Evolutionary conservation across 2,888 invertebrate genomes (phyloP).

Genomic region (Eupithecia pulchellata): DNA sequence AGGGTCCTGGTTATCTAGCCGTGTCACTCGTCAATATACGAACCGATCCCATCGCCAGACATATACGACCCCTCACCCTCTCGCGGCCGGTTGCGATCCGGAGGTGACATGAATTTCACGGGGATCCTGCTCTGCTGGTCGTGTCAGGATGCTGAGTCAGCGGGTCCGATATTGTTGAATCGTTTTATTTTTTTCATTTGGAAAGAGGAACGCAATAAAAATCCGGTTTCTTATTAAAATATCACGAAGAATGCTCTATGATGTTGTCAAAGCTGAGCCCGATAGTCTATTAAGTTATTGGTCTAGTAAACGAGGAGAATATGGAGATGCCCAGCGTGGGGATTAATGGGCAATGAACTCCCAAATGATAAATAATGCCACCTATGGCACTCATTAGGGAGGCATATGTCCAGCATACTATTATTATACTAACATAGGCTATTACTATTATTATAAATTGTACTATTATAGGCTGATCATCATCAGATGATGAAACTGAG

Average conservation of each 20-base stretch:
- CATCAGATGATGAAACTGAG: too few relatives aligned
- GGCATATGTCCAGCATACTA: too few relatives aligned
- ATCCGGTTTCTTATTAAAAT: neutral
- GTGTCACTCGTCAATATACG: conserved; percentile 32
- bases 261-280: neutral
- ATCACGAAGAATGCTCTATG: neutral
- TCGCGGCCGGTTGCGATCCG: neutral
- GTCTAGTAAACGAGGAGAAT: neutral
- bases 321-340: too few relatives aligned
- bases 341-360: too few relatives aligned
- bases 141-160: conserved; percentile 40
- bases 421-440: too few relatives aligned
- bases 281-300: neutral
- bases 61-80: conserved; percentile 34
- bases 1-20: conserved; percentile 20
- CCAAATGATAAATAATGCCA: too few relatives aligned
- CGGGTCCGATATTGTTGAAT: conserved; percentile 43
- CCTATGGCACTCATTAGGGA: too few relatives aligned
- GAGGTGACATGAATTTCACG: conserved; percentile 12
- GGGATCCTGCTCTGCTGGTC: conserved; percentile 36
- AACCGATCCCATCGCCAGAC: conserved; percentile 25
- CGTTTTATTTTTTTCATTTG: conserved; percentile 47
- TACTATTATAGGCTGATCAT: too few relatives aligned
- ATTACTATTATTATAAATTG: too few relatives aligned
- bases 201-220: conserved; percentile 31